Percentiles rank a stretch among this genome's conserved stretches.
Conservation (phyloP, 2,113 vertebrate species). For the Girardinichthys multiradiatus region DNA sequence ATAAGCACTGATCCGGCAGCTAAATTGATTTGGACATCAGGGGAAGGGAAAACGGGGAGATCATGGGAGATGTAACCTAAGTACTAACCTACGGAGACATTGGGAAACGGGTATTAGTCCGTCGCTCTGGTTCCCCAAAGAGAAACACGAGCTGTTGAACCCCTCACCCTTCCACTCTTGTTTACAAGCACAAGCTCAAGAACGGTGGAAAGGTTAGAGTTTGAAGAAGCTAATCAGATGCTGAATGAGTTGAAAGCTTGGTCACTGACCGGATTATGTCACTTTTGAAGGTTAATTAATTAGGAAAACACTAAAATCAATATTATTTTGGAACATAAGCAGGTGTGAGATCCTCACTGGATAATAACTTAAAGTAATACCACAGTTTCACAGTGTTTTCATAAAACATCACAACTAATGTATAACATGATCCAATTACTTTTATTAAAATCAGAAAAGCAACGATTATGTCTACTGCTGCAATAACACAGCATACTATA, state of each 20-base stretch:
- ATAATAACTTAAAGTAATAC: too few species aligned
- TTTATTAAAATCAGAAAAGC: too few species aligned
- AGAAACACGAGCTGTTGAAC: conserved; percentile 19
- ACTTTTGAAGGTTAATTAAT: too few species aligned
- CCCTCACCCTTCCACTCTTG: conserved; percentile 1
- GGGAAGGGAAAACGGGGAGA: neutral
- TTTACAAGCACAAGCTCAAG: conserved; percentile 6
- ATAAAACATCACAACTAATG: too few species aligned
- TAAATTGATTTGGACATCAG: neutral
- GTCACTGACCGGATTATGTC: neutral
- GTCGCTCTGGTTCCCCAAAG: conserved; percentile 28
- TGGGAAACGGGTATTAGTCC: conserved; percentile 19
- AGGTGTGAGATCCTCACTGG: too few species aligned
- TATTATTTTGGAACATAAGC: too few species aligned
- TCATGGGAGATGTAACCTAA: conserved; percentile 25
- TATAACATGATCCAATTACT: too few species aligned
- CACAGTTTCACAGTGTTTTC: too few species aligned
- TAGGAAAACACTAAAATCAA: too few species aligned
- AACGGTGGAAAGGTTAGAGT: neutral
- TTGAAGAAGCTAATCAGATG: too few species aligned
- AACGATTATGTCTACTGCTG: too few species aligned
- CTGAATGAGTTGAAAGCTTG: neutral
- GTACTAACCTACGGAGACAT: conserved; percentile 2
- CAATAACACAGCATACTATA: too few species aligned
- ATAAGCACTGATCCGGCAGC: neutral